Percentiles rank a stretch among this genome's conserved stretches.
Conservation (phyloP, 2,888 invertebrate species). For the Lymantria dispar region DNA sequence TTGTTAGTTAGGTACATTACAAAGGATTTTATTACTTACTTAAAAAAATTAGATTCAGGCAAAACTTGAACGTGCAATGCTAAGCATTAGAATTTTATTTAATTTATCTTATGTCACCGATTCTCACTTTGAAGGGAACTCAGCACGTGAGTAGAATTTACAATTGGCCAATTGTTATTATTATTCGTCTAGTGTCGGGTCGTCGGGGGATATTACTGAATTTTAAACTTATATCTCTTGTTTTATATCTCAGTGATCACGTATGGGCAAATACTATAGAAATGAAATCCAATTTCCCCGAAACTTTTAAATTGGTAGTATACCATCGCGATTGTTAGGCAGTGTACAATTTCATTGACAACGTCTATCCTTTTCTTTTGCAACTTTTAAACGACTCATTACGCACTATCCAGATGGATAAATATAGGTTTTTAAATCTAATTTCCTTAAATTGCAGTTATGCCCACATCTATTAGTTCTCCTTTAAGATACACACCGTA, state of each 20-base stretch:
- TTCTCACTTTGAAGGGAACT: neutral
- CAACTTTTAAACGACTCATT: no score
- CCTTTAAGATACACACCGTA: no score
- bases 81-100: neutral
- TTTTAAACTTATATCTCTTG: constrained; percentile 4
- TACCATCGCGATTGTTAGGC: neutral
- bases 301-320: neutral
- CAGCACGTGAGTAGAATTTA: neutral
- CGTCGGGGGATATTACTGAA: neutral
- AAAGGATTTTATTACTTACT: no score
- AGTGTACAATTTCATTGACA: no score
- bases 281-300: neutral
- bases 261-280: neutral
- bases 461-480: no score
- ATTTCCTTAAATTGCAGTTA: no score
- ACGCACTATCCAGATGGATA: no score
- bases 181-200: neutral
- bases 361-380: no score
- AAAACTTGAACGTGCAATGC: neutral
- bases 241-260: neutral
- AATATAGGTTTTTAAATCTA: no score
- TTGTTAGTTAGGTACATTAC: no score
- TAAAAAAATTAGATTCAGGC: no score
- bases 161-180: neutral
- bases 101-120: neutral